Base-by-base conservation (phyloP, 2,113 vertebrate genomes). In the Uria lomvia region DNA sequence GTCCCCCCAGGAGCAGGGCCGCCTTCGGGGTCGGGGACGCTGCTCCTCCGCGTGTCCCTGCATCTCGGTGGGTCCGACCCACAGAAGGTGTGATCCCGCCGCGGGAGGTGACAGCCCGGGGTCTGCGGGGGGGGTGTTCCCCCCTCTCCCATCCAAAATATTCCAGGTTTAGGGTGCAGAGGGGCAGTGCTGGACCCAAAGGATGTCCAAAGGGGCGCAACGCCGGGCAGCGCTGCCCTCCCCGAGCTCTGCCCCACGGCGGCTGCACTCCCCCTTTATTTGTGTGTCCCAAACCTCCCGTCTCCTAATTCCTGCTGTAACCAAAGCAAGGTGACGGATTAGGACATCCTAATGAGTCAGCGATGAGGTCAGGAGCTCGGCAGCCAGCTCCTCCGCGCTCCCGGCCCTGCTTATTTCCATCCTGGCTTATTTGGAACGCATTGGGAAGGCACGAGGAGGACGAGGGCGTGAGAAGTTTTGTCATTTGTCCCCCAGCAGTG, bases 341-440 rank as follows among this genome's bases (percentile, higher is more conserved):
- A 63, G 94, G 73, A 86, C 78, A 53, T 17, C 65, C 71, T 66
- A 3, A 45, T 56, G 94, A 93, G 89, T 56, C 90, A 93, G 92
- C 12, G 76, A 77, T 80, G 93, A 96, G 93, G 72, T 94, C 92
- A 77, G 91, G 91, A 67, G 75, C 53, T 47, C 30, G 3, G 91
- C 89, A 70, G 87, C 78, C 66, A 53, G 30, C 18, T 77, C 63
- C 71, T 19, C 43, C 9, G 1, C 1, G 30, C 53, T 85, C 91
- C 70, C 62, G 2, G 59, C 77, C 78, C 88, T 38, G 53, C 43
- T 50, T 11, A 4, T 74, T 36, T 19, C 27, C 78, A 30, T 42
- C 22, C n/a, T 8, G 14, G 34, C 47, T 83, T 62, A 21, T 47
- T 68, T 13, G 81, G 94, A 72, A 36, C 20, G 4, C 34, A 8